Conservation (phyloP, 2,888 invertebrate genomes). For the Andrena hattorfiana region DNA sequence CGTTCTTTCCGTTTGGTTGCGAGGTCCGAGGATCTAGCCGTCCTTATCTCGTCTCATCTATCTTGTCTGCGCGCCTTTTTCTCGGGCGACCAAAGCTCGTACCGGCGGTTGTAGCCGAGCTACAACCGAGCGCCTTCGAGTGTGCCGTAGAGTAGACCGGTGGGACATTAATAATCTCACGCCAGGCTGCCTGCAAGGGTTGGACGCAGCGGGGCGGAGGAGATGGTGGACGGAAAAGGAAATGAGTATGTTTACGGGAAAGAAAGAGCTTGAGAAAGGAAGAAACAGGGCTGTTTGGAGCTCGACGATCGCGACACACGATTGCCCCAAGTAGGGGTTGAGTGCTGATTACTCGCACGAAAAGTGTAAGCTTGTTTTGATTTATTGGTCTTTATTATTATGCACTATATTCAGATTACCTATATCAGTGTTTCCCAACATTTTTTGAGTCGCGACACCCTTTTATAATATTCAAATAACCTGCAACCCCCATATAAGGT, state of each 20-base stretch:
- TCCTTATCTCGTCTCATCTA: constrained; percentile 75
- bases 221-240: constrained; percentile 21
- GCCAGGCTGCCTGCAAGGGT: constrained; percentile 54
- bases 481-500: too few relatives aligned
- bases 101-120: constrained; percentile 23
- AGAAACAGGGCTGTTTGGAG: constrained; percentile 14
- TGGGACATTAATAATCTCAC: constrained; percentile 65
- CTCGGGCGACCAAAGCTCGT: constrained; percentile 62
- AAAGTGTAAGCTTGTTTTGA: too few relatives aligned
- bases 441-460: too few relatives aligned
- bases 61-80: constrained; percentile 73
- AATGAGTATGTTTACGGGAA: constrained; percentile 28
- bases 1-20: constrained; percentile 27
- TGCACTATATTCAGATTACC: too few relatives aligned
- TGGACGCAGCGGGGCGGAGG: constrained; percentile 10
- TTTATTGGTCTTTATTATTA: background rate
- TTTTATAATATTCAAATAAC: too few relatives aligned
- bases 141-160: constrained; percentile 40
- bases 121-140: constrained; percentile 39
- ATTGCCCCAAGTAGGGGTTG: too few relatives aligned
- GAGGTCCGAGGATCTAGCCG: constrained; percentile 18
- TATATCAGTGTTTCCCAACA: too few relatives aligned
- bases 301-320: background rate
- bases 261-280: constrained; percentile 19
- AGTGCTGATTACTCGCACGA: too few relatives aligned